These are phyloP conservation scores for Camptogramma bilineatum DNA, from an alignment of 2,888 invertebrate genomes.

Conservation along the genomic window DNA sequence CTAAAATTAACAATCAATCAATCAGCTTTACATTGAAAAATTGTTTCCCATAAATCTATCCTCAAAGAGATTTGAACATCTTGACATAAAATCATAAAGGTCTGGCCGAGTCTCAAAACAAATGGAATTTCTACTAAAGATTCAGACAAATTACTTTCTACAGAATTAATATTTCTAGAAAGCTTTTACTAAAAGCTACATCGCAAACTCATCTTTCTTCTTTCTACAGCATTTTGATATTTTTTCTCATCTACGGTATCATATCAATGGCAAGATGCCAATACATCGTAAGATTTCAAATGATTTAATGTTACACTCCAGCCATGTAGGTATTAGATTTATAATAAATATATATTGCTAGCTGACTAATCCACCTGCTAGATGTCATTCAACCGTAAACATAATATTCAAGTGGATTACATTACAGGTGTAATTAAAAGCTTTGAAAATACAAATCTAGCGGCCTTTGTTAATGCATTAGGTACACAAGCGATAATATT, in stretches of 20 bases:
- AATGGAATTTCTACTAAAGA: background rate
- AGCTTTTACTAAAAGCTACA: constrained; percentile 39
- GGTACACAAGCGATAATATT: constrained; percentile 49
- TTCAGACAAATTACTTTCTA: background rate
- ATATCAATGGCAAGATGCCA: constrained; percentile 41
- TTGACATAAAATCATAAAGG: background rate
- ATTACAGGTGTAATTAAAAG: constrained; percentile 35
- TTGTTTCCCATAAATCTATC: background rate
- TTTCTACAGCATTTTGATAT: constrained; percentile 29
- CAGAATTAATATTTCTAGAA: constrained; percentile 7
- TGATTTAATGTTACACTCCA: constrained; percentile 40
- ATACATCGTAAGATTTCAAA: constrained; percentile 42
- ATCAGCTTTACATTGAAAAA: background rate
- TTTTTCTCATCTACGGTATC: constrained; percentile 40
- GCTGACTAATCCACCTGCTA: constrained; percentile 41
- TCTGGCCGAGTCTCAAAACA: background rate
- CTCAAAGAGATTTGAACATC: background rate
- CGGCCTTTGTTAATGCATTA: constrained; percentile 52
- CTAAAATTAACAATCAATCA: background rate
- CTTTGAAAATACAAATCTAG: constrained; percentile 46
- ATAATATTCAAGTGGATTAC: constrained; percentile 39
- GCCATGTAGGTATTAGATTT: constrained; percentile 29
- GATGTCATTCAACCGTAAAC: constrained; percentile 43
- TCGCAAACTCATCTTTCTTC: constrained; percentile 32
- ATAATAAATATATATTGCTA: constrained; percentile 38